Evolutionary conservation across 2,113 vertebrate genomes (phyloP).

Genomic region (Sus scrofa): T2T-Sscrofa CM000812.6:253717001-253717500

Average conservation of each 20-base stretch:
- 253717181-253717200: neutral
- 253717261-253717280: neutral
- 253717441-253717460: neutral
- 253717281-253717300: neutral
- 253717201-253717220: neutral
- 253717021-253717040: neutral
- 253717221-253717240: neutral
- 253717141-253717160: neutral
- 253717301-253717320: neutral
- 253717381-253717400: neutral
- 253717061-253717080: neutral
- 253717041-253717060: neutral
- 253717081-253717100: neutral
- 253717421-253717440: neutral
- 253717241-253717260: neutral
- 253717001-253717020: neutral
- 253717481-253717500: neutral
- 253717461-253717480: neutral
- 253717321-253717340: neutral
- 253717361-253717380: neutral
- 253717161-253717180: neutral
- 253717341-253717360: neutral
- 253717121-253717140: constrained; percentile 14
- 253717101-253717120: neutral
- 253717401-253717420: neutral